Evolutionary conservation across 2,888 invertebrate genomes (phyloP).

Genomic region (Drosophila koepferae): DNA sequence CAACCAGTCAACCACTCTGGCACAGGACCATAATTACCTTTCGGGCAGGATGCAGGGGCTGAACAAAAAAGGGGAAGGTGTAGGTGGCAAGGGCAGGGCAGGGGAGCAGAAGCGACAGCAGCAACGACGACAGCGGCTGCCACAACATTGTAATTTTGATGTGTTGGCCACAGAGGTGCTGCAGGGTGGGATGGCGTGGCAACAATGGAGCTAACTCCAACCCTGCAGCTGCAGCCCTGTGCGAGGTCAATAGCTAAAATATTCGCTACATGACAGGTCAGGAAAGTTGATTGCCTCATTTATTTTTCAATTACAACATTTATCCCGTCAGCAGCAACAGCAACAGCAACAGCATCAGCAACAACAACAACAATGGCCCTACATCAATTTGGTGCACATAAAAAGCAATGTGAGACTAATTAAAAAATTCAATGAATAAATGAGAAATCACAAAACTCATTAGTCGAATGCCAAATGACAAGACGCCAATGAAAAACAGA

Average conservation of each 20-base stretch:
- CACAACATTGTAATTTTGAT: slow-evolving; percentile 72
- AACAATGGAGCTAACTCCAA: slow-evolving; percentile 8
- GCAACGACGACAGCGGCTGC: slow-evolving; percentile 44
- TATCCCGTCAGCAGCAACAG: slow-evolving; percentile 58
- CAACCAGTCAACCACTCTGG: slow-evolving; percentile 37
- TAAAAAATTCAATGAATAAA: slow-evolving; percentile 80
- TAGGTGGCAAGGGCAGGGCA: not conserved
- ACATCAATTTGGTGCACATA: slow-evolving; percentile 42
- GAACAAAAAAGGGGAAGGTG: not conserved
- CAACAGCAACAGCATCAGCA: slow-evolving; percentile 19
- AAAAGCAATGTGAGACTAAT: slow-evolving; percentile 73
- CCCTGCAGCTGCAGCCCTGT: slow-evolving; percentile 21
- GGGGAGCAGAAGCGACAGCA: not conserved
- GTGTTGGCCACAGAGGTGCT: slow-evolving; percentile 46
- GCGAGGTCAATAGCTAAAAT: slow-evolving; percentile 78
- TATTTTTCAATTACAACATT: slow-evolving; percentile 81
- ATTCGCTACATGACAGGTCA: slow-evolving; percentile 79
- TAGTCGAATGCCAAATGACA: slow-evolving; percentile 69
- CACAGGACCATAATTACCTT: slow-evolving; percentile 71
- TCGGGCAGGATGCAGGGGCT: slow-evolving; percentile 26
- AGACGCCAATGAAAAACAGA: slow-evolving; percentile 31
- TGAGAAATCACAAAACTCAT: slow-evolving; percentile 79
- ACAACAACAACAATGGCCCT: slow-evolving; percentile 14
- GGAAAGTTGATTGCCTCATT: slow-evolving; percentile 78
- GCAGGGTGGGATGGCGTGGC: slow-evolving; percentile 1